Conservation (phyloP, 2,888 invertebrate genomes). For the Nyleta sp. region DNA sequence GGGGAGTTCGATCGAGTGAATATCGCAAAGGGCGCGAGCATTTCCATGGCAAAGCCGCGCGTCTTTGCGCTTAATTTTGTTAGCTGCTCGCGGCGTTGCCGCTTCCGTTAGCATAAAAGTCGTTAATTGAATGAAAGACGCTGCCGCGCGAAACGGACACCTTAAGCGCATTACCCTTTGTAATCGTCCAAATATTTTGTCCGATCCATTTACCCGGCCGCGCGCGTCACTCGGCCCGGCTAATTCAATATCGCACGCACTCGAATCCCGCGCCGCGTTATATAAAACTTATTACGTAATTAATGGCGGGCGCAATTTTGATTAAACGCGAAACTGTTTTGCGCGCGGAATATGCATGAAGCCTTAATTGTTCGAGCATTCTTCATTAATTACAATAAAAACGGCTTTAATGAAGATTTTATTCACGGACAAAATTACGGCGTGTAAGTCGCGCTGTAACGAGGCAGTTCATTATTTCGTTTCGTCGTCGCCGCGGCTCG, state of each 20-base stretch:
- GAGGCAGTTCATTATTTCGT: neutral
- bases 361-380: slow-evolving; percentile 23
- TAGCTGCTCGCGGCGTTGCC: slow-evolving; percentile 32
- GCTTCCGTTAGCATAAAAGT: slow-evolving; percentile 41
- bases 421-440: neutral
- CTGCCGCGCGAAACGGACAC: slow-evolving; percentile 6
- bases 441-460: neutral
- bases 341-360: slow-evolving; percentile 30
- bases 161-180: slow-evolving; percentile 5
- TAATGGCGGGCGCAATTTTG: slow-evolving; percentile 29
- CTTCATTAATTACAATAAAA: slow-evolving; percentile 33
- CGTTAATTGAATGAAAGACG: slow-evolving; percentile 36
- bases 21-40: slow-evolving; percentile 34
- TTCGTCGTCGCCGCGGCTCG: too few relatives aligned
- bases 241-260: slow-evolving; percentile 13
- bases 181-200: slow-evolving; percentile 3
- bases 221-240: neutral
- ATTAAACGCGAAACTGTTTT: slow-evolving; percentile 34
- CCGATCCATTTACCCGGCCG: neutral
- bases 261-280: neutral
- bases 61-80: slow-evolving; percentile 57
- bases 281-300: slow-evolving; percentile 38
- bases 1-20: slow-evolving; percentile 44
- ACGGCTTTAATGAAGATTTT: slow-evolving; percentile 14
- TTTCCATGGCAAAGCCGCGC: slow-evolving; percentile 49